Percentiles rank a stretch among this genome's conserved stretches.
phyloP scores from a whole-genome alignment of 2,113 vertebrate genomes.

The Tachuris rubrigastra region DNA sequence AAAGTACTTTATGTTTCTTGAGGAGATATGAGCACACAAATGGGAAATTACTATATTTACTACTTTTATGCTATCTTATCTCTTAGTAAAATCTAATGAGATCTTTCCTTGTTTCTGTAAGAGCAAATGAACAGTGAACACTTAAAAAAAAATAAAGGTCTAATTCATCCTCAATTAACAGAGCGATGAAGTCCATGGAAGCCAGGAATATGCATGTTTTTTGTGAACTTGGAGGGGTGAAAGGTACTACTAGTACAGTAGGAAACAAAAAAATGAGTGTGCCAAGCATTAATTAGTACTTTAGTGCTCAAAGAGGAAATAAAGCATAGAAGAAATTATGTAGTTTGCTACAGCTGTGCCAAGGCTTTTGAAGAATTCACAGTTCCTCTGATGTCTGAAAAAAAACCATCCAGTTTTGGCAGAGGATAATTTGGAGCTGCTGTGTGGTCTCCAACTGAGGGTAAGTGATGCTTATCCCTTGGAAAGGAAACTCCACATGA shows the following conservation, averaged over 20 bases:
- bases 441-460: neutral
- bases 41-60: neutral
- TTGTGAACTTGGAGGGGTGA: neutral
- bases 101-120: neutral
- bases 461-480: neutral
- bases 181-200: neutral
- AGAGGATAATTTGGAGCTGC: neutral
- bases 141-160: neutral
- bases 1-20: neutral
- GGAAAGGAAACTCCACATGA: rapidly evolving
- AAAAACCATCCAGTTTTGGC: neutral
- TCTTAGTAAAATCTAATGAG: neutral
- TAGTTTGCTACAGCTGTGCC: neutral
- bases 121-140: neutral
- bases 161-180: neutral
- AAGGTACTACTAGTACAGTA: neutral
- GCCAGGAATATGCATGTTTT: neutral
- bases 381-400: neutral
- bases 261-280: neutral
- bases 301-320: neutral
- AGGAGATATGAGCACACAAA: neutral
- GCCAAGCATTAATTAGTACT: neutral
- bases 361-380: neutral
- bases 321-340: neutral
- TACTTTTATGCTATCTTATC: neutral